Conservation (phyloP, 2,888 invertebrate species). For the Eilema griseolum region DNA sequence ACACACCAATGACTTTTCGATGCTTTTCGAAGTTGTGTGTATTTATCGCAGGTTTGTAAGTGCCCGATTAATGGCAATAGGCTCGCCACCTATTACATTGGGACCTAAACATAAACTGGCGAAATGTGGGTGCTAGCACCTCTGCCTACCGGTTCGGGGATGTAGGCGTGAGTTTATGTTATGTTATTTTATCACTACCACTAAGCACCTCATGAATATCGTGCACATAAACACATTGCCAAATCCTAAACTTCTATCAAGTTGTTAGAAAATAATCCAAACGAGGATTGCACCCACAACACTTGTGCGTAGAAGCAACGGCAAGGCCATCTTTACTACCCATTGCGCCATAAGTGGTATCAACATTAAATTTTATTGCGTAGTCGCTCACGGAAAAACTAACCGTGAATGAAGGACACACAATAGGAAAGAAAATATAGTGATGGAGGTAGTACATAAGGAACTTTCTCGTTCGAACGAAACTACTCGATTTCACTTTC, state of each 20-base stretch:
- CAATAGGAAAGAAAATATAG: neutral
- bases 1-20: too few relatives aligned
- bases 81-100: too few relatives aligned
- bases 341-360: constrained; percentile 11
- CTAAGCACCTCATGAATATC: neutral
- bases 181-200: too few relatives aligned
- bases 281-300: neutral
- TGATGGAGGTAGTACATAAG: neutral
- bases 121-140: too few relatives aligned
- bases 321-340: constrained; percentile 3
- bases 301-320: neutral
- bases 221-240: neutral
- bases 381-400: neutral
- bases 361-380: constrained; percentile 6
- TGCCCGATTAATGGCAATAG: too few relatives aligned
- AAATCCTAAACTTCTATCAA: neutral
- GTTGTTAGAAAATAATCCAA: neutral
- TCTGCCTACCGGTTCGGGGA: too few relatives aligned
- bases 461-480: neutral
- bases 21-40: too few relatives aligned
- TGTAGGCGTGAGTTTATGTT: too few relatives aligned
- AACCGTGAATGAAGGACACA: neutral
- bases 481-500: neutral
- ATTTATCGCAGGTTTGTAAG: too few relatives aligned
- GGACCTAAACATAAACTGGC: too few relatives aligned